Percentiles rank a stretch among this genome's conserved stretches.
These are phyloP conservation scores for Campylorhamphus procurvoides DNA, from an alignment of 2,113 vertebrate genomes.

Conservation along the genomic window DNA sequence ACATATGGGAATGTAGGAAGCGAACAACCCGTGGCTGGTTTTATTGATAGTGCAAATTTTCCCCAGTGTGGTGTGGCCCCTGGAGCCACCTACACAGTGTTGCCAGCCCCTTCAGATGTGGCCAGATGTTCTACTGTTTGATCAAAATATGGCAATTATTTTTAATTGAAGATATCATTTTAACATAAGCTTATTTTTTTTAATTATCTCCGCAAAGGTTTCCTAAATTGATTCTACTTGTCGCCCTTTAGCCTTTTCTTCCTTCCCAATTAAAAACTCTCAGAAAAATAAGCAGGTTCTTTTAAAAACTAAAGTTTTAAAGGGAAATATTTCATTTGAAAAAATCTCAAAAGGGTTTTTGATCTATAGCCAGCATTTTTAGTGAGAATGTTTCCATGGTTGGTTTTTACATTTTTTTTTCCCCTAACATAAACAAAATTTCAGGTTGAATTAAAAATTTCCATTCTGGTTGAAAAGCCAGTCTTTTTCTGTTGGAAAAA, in stretches of 20 bases:
- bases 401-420: not conserved
- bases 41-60: not conserved
- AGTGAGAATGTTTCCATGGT: not conserved
- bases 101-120: not conserved
- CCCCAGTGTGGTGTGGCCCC: fast-evolving
- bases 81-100: not conserved
- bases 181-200: not conserved
- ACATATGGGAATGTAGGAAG: not conserved
- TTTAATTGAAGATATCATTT: not conserved
- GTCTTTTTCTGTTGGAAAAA: conserved; percentile 29
- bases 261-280: not conserved
- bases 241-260: not conserved
- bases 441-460: conserved; percentile 48
- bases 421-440: conserved; percentile 28
- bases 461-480: conserved; percentile 16
- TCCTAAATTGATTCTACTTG: not conserved
- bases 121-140: not conserved
- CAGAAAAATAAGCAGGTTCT: not conserved
- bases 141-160: not conserved
- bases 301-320: not conserved
- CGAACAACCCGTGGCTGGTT: not conserved
- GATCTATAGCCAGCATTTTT: conserved; percentile 19
- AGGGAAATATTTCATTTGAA: conserved; percentile 41
- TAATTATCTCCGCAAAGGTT: not conserved
- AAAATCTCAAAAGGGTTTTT: conserved; percentile 5